Conservation (phyloP, 2,113 vertebrate genomes). For the Picathartes gymnocephalus region DNA sequence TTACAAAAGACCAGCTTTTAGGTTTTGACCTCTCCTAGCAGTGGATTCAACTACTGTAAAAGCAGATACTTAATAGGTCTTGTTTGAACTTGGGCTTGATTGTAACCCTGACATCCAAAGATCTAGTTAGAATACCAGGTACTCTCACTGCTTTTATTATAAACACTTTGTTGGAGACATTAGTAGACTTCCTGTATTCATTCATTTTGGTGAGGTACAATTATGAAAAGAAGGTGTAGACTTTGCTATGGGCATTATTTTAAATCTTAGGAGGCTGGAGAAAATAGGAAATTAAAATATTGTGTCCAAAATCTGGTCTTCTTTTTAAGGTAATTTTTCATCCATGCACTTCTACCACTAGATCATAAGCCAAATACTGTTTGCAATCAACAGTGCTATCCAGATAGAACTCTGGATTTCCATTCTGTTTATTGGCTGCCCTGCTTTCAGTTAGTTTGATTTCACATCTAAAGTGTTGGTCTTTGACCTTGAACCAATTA, state of each 20-base stretch:
- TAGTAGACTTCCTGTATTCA: background rate
- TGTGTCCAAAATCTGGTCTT: background rate
- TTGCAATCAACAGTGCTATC: background rate
- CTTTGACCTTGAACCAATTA: background rate
- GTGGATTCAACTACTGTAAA: background rate
- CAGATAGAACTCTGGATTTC: background rate
- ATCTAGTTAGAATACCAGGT: background rate
- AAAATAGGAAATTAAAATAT: background rate
- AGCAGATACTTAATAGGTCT: background rate
- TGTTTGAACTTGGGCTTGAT: background rate
- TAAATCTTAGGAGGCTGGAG: background rate
- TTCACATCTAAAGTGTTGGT: background rate
- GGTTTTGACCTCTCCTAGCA: background rate
- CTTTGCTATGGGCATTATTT: background rate
- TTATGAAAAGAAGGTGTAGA: background rate
- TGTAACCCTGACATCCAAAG: background rate
- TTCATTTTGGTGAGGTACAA: background rate
- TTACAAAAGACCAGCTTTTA: background rate
- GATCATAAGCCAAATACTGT: background rate
- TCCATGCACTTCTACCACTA: background rate
- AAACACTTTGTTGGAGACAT: background rate
- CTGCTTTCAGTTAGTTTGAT: background rate
- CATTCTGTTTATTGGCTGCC: background rate
- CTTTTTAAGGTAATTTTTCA: background rate
- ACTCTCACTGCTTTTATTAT: background rate